These are phyloP conservation scores for Platycheirus rosarum DNA, from an alignment of 2,888 invertebrate species.

Conservation along the genomic window DNA sequence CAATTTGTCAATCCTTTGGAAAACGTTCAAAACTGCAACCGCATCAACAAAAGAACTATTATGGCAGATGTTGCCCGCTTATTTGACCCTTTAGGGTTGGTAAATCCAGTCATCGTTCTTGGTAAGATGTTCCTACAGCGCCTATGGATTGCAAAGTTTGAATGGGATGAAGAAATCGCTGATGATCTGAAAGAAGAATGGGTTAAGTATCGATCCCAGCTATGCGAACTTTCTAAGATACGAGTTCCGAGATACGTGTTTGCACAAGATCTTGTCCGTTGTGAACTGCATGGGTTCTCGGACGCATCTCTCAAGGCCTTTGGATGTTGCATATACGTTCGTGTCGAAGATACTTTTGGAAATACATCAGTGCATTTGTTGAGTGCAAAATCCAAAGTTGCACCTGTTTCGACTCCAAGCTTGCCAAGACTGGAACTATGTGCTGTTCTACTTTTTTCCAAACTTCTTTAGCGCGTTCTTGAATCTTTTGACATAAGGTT, in stretches of 20 bases:
- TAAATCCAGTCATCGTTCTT: slow-evolving; percentile 20
- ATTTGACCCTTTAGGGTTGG: slow-evolving; percentile 43
- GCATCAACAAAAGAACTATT: slow-evolving; percentile 50
- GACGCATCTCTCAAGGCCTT: slow-evolving; percentile 49
- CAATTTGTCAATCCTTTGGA: slow-evolving; percentile 14
- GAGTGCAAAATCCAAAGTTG: slow-evolving; percentile 69
- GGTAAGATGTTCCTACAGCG: slow-evolving; percentile 26
- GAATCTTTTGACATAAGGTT: slow-evolving; percentile 12
- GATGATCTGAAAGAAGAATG: slow-evolving; percentile 27
- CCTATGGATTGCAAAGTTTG: slow-evolving; percentile 24
- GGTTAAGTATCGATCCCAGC: slow-evolving; percentile 3
- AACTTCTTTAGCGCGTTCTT: slow-evolving; percentile 21
- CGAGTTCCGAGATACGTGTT: slow-evolving; percentile 25
- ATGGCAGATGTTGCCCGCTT: slow-evolving; percentile 48
- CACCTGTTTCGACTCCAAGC: slow-evolving; percentile 62
- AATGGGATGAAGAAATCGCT: slow-evolving; percentile 18
- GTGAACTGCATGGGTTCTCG: slow-evolving; percentile 44
- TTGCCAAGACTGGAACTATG: slow-evolving; percentile 68
- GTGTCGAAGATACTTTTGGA: slow-evolving; percentile 14
- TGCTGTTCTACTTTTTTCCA: slow-evolving; percentile 57
- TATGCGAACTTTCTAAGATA: slow-evolving; percentile 11
- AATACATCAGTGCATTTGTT: slow-evolving; percentile 32
- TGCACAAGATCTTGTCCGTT: not conserved
- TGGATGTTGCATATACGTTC: slow-evolving; percentile 37
- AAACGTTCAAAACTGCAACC: not conserved